These are phyloP conservation scores for Macrochelys suwanniensis DNA, from an alignment of 2,797 vertebrate species.

Conservation along the genomic window DNA sequence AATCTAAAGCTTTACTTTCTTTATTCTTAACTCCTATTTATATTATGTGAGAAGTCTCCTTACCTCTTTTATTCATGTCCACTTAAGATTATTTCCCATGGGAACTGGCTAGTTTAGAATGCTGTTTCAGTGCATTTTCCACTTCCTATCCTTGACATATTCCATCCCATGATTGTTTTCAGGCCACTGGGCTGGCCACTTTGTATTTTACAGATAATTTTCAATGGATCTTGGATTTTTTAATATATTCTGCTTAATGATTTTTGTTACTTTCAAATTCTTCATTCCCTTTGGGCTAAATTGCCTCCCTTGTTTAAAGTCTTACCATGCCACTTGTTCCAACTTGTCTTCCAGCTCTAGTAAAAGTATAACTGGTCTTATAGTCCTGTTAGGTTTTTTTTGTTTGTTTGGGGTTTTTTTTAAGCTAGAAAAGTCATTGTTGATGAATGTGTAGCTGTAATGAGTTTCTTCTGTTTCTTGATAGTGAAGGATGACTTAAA, in stretches of 20 bases:
- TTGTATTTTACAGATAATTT: neutral
- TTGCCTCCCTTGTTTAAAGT: neutral
- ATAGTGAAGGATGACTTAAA: neutral
- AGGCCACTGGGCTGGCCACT: accelerated
- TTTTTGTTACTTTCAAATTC: neutral
- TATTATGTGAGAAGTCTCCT: neutral
- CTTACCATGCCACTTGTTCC: neutral
- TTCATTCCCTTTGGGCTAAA: neutral
- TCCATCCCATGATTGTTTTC: neutral
- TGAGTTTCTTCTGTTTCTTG: neutral
- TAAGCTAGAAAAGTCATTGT: neutral
- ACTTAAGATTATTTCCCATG: neutral
- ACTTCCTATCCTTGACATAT: neutral
- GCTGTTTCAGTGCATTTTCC: neutral
- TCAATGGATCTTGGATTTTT: neutral
- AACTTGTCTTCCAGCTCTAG: neutral
- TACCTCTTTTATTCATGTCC: neutral
- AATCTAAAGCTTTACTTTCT: neutral
- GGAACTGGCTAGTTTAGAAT: neutral
- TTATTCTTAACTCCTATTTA: neutral
- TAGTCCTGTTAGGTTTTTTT: neutral
- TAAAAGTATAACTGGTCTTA: neutral
- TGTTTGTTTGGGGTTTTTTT: neutral
- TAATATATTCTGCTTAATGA: neutral
- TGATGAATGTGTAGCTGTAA: neutral